Percentiles rank a stretch among this genome's conserved stretches.
Evolutionary conservation across 2,888 invertebrate species (phyloP).

Genomic region (Dorcus parallelipipedus): DNA sequence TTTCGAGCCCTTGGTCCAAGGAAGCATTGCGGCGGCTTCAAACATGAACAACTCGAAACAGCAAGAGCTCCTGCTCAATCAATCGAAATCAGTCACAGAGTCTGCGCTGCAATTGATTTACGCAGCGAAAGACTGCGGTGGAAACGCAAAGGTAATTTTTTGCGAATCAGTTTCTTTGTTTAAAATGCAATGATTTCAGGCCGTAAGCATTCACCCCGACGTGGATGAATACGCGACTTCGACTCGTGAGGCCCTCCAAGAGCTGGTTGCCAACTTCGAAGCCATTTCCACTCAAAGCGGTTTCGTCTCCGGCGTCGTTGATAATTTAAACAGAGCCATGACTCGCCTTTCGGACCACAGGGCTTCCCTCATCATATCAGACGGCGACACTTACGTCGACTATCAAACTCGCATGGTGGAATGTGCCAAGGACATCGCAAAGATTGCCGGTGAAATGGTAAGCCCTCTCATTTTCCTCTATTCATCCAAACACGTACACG

Average conservation of each 20-base stretch:
- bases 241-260: slow-evolving; percentile 76
- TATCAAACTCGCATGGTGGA: slow-evolving; percentile 97
- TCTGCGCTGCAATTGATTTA: slow-evolving; percentile 83
- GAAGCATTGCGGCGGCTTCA: slow-evolving; percentile 84
- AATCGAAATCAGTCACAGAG: slow-evolving; percentile 92
- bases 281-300: slow-evolving; percentile 84
- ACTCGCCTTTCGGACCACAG: slow-evolving; percentile 73
- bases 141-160: slow-evolving; percentile 75
- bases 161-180: background rate
- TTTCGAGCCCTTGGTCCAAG: slow-evolving; percentile 81
- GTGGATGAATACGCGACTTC: slow-evolving; percentile 78
- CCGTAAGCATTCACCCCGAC: slow-evolving; percentile 73
- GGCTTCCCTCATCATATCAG: slow-evolving; percentile 68
- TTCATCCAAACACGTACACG: background rate
- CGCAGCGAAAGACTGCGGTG: slow-evolving; percentile 84
- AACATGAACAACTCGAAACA: slow-evolving; percentile 83
- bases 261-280: slow-evolving; percentile 76
- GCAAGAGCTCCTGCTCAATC: slow-evolving; percentile 84
- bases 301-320: slow-evolving; percentile 84
- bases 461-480: slow-evolving; percentile 26
- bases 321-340: slow-evolving; percentile 87
- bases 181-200: slow-evolving; percentile 49
- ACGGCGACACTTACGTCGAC: slow-evolving; percentile 81
- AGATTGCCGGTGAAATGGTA: slow-evolving; percentile 91
- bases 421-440: slow-evolving; percentile 89